Evolutionary conservation across 2,113 vertebrate genomes (phyloP).

Genomic region (Mirza zaza): DNA sequence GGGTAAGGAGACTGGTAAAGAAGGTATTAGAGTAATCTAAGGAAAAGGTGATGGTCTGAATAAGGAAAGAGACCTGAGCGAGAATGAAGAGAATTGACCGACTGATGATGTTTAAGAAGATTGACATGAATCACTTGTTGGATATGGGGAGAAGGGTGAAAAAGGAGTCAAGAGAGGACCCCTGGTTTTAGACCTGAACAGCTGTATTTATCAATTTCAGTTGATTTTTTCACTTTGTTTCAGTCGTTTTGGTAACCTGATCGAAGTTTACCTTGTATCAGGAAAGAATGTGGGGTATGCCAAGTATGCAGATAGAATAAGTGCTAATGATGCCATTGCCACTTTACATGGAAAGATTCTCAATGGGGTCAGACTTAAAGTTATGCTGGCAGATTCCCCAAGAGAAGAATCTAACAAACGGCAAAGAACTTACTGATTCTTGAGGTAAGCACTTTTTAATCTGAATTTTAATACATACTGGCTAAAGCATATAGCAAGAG

Average conservation of each 20-base stretch:
- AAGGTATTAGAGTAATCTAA: neutral
- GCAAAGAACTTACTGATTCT: constrained; percentile 91
- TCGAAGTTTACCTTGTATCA: constrained; percentile 94
- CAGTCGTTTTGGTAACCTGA: constrained; percentile 94
- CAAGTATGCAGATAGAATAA: constrained; percentile 93
- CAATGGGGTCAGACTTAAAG: constrained; percentile 96
- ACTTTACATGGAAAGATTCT: constrained; percentile 91
- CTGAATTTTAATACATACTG: neutral
- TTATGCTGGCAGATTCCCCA: constrained; percentile 95
- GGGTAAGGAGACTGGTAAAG: neutral
- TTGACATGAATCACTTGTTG: neutral
- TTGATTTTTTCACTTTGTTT: neutral
- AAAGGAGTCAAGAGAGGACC: neutral
- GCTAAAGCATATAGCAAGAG: neutral
- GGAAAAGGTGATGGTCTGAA: neutral
- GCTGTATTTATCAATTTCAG: neutral
- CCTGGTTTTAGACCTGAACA: neutral
- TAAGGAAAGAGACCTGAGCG: neutral
- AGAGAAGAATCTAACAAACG: constrained; percentile 95
- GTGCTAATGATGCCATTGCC: constrained; percentile 93
- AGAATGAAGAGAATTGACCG: neutral
- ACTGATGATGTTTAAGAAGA: neutral
- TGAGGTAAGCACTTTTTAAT: constrained; percentile 80
- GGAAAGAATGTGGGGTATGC: constrained; percentile 96
- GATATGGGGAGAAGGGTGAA: neutral